Base-by-base conservation (phyloP, 2,888 invertebrate genomes). In the Tetanocera ferruginea region DNA sequence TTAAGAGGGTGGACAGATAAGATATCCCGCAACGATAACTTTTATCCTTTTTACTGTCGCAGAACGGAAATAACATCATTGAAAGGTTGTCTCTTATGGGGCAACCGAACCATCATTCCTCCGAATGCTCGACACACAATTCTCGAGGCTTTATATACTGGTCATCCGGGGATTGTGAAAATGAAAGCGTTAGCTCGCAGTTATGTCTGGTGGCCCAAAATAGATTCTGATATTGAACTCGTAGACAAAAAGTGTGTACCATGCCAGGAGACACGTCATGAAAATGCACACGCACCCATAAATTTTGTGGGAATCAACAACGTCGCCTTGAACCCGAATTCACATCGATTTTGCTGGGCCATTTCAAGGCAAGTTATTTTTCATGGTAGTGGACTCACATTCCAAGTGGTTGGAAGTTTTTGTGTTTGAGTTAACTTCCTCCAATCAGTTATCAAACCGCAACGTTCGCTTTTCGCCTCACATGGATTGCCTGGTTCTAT, bases 31-130 rank as follows among this genome's bases (percentile, higher is more conserved):
- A 43, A 1, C 6, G 75, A 75, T 3, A 78, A 75, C 28, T 67
- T 67, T 5, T 72, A 77, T 75, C 78, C 52, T 14, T 64, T 60
- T 52, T 74, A 74, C 60, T 74, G 70, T 19, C 28, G 72, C 11
- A 67, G 72, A 14, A 60, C 37, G 0, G 74, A 76, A 52, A 76
- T 76, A 2, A 43, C 72, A 69, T 25, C 78, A 9, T 25, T 78
- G 8, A 78, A 78, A 31, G 79, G 77, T 5, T 81, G 80, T 69
- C 71, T 81, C 5, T 64, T 81, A 60, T 80, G 76, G 79, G 80
- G 79, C 76, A 76, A 79, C 23, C 79, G 79, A 52, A 76, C 74
- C 8, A 76, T 81, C 28, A 66, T 81, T 11, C 70, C 78, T 23
- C 66, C 70, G 28, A 64, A 51, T 19, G 5, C 52, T 75, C 49